These are phyloP conservation scores for Tricholaema leucomelas DNA, from an alignment of 2,113 vertebrate species.

Conservation along the genomic window DNA sequence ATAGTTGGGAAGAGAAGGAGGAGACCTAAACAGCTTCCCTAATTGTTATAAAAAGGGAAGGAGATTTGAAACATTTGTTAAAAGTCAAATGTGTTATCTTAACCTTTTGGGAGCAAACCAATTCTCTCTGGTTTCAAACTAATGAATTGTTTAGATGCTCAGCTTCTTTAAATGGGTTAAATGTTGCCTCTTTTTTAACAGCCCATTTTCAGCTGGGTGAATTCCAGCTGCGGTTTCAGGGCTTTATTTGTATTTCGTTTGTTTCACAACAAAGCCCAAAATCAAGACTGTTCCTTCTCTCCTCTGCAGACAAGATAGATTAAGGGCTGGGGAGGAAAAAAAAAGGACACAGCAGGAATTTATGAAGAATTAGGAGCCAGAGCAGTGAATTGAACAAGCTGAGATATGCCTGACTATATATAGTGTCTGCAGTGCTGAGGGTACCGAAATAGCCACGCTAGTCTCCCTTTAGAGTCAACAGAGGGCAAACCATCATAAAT, in stretches of 20 bases:
- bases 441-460: background rate
- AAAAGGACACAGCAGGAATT: background rate
- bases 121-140: background rate
- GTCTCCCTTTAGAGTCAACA: background rate
- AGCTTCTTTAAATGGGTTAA: background rate
- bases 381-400: background rate
- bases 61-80: background rate
- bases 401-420: background rate
- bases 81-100: background rate
- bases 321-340: background rate
- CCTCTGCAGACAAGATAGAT: background rate
- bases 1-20: background rate
- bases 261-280: conserved; percentile 19
- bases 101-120: background rate
- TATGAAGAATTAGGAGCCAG: background rate
- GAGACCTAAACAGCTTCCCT: background rate
- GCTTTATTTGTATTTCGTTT: background rate
- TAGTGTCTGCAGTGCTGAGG: background rate
- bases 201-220: conserved; percentile 6
- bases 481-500: background rate
- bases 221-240: background rate
- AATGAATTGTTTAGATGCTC: background rate
- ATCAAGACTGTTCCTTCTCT: background rate
- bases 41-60: background rate
- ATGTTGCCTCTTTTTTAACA: background rate